phyloP scores from a whole-genome alignment of 1,140 invertebrate species.

The Dufourea novaeangliae region DNA sequence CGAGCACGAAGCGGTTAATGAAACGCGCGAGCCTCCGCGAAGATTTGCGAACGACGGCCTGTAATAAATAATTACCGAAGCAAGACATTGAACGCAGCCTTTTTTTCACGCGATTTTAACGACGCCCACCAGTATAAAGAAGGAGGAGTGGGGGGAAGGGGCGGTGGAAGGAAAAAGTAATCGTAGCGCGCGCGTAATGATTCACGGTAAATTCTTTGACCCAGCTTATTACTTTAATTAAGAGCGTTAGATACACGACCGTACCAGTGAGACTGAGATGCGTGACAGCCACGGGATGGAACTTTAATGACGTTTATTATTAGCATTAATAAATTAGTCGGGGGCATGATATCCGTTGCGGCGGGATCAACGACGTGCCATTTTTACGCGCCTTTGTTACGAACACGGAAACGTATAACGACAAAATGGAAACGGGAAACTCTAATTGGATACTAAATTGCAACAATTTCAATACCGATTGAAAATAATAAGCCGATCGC shows the following conservation, averaged over 20 bases:
- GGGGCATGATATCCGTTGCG: slow-evolving; percentile 8
- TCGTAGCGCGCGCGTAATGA: slow-evolving; percentile 38
- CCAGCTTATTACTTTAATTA: slow-evolving; percentile 53
- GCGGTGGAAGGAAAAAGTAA: slow-evolving; percentile 8
- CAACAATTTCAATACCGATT: too few relatives aligned
- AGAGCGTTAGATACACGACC: not conserved
- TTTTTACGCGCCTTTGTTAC: slow-evolving; percentile 25
- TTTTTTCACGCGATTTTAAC: slow-evolving; percentile 45
- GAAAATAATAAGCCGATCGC: too few relatives aligned
- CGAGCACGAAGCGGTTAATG: slow-evolving; percentile 1
- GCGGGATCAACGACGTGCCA: not conserved
- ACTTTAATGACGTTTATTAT: slow-evolving; percentile 40
- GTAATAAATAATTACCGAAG: slow-evolving; percentile 50
- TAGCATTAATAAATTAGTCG: slow-evolving; percentile 49
- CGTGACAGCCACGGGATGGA: slow-evolving; percentile 30
- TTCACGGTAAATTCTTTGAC: slow-evolving; percentile 51
- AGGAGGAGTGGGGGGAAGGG: not conserved
- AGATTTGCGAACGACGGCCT: slow-evolving; percentile 13
- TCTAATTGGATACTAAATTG: not conserved
- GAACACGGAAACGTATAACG: not conserved
- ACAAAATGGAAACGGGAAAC: not conserved
- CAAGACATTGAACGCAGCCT: slow-evolving; percentile 25
- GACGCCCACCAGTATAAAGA: not conserved
- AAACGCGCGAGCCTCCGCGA: not conserved
- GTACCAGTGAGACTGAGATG: slow-evolving; percentile 6